Evolutionary conservation across 2,797 vertebrate genomes (phyloP).

Genomic region (Platalea minor): DNA sequence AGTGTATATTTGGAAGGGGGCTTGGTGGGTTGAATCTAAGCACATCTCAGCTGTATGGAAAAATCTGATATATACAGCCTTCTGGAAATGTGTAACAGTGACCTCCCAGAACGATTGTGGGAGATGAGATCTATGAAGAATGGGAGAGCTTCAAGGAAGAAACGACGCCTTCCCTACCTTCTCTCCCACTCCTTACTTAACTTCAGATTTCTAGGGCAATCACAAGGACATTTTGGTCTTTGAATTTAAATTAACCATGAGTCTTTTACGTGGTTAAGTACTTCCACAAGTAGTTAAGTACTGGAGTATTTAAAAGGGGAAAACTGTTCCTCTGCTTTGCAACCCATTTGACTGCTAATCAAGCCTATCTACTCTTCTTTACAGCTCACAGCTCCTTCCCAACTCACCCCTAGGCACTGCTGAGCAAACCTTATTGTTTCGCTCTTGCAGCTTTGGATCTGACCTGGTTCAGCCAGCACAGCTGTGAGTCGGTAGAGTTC

Average conservation of each 20-base stretch:
- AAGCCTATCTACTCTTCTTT: not conserved
- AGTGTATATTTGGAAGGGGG: not conserved
- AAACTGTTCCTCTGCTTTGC: not conserved
- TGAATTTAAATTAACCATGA: not conserved
- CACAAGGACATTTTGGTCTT: not conserved
- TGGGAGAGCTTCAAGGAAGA: not conserved
- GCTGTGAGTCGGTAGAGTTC: not conserved
- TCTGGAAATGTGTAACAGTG: not conserved
- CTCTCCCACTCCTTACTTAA: not conserved
- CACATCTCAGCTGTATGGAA: not conserved
- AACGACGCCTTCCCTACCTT: not conserved
- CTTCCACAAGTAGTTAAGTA: not conserved
- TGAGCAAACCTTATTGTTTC: not conserved
- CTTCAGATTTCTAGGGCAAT: not conserved
- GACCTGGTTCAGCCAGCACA: not conserved
- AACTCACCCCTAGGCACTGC: not conserved
- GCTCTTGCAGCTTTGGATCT: not conserved
- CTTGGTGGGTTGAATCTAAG: not conserved
- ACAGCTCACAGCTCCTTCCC: not conserved
- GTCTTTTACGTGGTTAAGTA: not conserved
- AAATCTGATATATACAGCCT: not conserved
- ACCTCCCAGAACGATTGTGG: not conserved
- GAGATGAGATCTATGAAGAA: not conserved
- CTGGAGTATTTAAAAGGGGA: not conserved
- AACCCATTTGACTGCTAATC: not conserved